Conservation (phyloP, 2,888 invertebrate species). For the Cataglyphis cursor region DNA sequence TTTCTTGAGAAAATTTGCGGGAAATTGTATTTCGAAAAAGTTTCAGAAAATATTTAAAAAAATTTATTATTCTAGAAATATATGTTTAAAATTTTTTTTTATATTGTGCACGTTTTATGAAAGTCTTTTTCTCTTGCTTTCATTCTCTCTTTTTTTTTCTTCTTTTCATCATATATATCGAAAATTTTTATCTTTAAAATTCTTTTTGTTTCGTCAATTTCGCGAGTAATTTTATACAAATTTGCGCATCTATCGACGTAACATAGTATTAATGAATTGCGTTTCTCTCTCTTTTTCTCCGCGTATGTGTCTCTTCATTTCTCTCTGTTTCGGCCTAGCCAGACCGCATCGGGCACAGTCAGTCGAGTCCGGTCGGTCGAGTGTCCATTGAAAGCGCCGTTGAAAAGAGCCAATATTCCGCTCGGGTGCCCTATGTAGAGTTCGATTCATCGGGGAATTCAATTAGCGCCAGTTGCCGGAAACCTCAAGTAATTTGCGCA, state of each 20-base stretch:
- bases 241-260: background rate
- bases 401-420: slow-evolving; percentile 84
- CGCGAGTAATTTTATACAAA: background rate
- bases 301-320: background rate
- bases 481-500: slow-evolving; percentile 85
- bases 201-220: background rate
- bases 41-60: background rate
- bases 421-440: slow-evolving; percentile 77
- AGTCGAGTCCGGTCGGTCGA: slow-evolving; percentile 44
- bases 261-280: background rate
- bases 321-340: slow-evolving; percentile 37
- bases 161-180: background rate
- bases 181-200: background rate
- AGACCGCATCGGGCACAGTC: background rate
- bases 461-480: slow-evolving; percentile 85
- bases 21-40: background rate
- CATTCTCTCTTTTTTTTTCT: too few relatives aligned
- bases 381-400: slow-evolving; percentile 73
- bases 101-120: background rate
- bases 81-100: background rate
- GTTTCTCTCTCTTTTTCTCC: background rate
- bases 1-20: background rate
- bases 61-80: background rate
- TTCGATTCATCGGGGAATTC: slow-evolving; percentile 85
- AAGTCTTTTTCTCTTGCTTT: background rate